phyloP scores from a whole-genome alignment of 2,113 vertebrate genomes.

The Xiphophorus hellerii region DNA sequence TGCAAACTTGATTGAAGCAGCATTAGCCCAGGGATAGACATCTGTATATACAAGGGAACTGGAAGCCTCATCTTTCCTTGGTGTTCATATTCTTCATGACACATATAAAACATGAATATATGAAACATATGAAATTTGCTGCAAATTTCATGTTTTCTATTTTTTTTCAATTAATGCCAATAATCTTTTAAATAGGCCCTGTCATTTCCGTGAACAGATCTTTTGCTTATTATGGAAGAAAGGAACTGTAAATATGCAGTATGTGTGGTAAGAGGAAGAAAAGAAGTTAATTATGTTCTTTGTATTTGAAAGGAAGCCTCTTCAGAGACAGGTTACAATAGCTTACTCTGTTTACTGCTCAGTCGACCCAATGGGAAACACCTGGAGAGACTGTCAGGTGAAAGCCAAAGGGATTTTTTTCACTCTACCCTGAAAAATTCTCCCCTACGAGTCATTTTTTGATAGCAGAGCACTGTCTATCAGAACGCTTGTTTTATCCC shows the following conservation, averaged over 20 bases:
- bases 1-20: slow-evolving; percentile 22
- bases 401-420: slow-evolving; percentile 50
- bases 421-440: slow-evolving; percentile 34
- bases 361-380: slow-evolving; percentile 51
- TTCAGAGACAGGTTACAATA: slow-evolving; percentile 60
- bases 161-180: slow-evolving; percentile 58
- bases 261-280: not conserved
- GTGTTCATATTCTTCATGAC: slow-evolving; percentile 44
- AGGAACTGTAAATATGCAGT: slow-evolving; percentile 25
- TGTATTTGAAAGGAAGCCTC: slow-evolving; percentile 46
- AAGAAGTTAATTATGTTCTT: slow-evolving; percentile 46
- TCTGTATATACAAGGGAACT: not conserved
- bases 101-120: not conserved
- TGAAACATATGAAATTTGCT: not conserved
- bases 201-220: slow-evolving; percentile 24
- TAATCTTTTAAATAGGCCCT: slow-evolving; percentile 38
- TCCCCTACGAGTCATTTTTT: slow-evolving; percentile 52
- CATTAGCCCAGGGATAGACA: slow-evolving; percentile 10
- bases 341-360: slow-evolving; percentile 46
- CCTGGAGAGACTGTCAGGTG: slow-evolving; percentile 27
- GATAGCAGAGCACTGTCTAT: slow-evolving; percentile 49
- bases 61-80: slow-evolving; percentile 23
- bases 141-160: slow-evolving; percentile 4
- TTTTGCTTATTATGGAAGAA: slow-evolving; percentile 27
- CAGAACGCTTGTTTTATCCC: slow-evolving; percentile 43